Evolutionary conservation across 2,888 invertebrate species (phyloP).

Genomic region (Trypoxylon attenuatum): DNA sequence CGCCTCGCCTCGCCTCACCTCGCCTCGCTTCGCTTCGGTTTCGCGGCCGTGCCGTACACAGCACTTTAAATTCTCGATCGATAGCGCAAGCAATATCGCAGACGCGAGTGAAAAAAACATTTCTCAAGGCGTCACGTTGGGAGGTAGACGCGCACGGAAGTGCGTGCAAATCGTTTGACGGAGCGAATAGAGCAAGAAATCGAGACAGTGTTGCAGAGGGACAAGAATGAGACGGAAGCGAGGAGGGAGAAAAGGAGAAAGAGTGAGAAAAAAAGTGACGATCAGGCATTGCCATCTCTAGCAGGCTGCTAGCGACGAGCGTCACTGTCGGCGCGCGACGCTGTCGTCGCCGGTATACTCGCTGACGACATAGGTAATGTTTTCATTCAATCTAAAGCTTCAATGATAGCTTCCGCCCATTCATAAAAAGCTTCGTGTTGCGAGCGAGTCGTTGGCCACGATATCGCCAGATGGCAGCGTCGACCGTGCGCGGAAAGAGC

Average conservation of each 20-base stretch:
- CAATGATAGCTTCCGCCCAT: constrained; percentile 75
- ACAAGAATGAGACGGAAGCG: too few relatives aligned
- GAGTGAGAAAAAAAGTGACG: neutral
- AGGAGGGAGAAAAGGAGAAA: neutral
- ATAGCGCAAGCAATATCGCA: constrained; percentile 11
- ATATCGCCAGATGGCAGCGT: constrained; percentile 69
- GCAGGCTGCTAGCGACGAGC: constrained; percentile 28
- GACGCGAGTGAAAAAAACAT: constrained; percentile 12
- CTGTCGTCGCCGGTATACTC: constrained; percentile 51
- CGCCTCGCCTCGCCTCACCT: too few relatives aligned
- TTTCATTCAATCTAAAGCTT: constrained; percentile 75
- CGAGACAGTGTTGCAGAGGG: too few relatives aligned
- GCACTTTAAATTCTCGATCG: constrained; percentile 29
- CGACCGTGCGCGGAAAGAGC: constrained; percentile 46
- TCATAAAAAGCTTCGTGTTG: constrained; percentile 72
- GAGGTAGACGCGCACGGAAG: too few relatives aligned
- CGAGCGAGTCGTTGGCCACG: constrained; percentile 52
- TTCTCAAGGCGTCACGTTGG: constrained; percentile 29
- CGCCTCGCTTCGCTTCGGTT: too few relatives aligned
- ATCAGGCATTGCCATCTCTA: constrained; percentile 15
- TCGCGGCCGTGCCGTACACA: neutral
- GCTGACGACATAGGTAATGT: constrained; percentile 64
- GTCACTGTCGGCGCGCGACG: constrained; percentile 49
- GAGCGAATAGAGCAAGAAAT: neutral
- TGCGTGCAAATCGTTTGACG: constrained; percentile 14